Evolutionary conservation across 2,113 vertebrate genomes (phyloP), one percentile per base, ranked within the genome.

Genomic region (Fregata magnificens): DNA sequence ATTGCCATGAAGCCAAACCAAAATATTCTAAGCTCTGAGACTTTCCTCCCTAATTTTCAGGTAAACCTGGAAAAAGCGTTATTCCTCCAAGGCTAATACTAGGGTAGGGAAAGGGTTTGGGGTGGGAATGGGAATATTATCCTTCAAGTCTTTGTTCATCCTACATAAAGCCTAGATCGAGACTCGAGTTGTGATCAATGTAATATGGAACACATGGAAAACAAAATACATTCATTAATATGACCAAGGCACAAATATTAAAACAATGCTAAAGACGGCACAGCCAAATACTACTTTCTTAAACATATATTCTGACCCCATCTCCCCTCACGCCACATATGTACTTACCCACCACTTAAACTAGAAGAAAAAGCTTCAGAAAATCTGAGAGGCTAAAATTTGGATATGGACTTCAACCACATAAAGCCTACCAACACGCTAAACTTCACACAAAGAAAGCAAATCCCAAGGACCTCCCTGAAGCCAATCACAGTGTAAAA

Each of bases 191-290:
- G 52, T 2, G 16, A 84, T 66, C 42, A 66, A 4, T 9, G 18
- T 29, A 84, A 63, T 20, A 82, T 2, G 28, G 47, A 86, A 86
- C n/a, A 96, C 59, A 22, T 1, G 12, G 31, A 91, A 88, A 53
- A 40, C 20, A 38, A 67, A 61, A 61, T 6, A 24, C 7, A 45
- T 50, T 55, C 6, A 36, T 44, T 22, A 55, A 26, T 28, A 47
- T 11, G 61, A 79, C 16, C 50, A 93, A 56, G 28, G 25, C 45
- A 82, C 42, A 80, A 93, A 86, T 18, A 61, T 6, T 22, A 80
- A 82, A 13, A 52, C 58, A 65, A 50, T 0, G 0, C 45, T 82
- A 8, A 77, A 88, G 22, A 58, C 49, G 1, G 0, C 13, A 53
- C 14, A 71, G 31, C 6, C 62, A 86, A 86, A 77, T 3, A 25